These are phyloP conservation scores for Clarias macrocephalus DNA, from an alignment of 2,113 vertebrate species.

Conservation along the genomic window DNA sequence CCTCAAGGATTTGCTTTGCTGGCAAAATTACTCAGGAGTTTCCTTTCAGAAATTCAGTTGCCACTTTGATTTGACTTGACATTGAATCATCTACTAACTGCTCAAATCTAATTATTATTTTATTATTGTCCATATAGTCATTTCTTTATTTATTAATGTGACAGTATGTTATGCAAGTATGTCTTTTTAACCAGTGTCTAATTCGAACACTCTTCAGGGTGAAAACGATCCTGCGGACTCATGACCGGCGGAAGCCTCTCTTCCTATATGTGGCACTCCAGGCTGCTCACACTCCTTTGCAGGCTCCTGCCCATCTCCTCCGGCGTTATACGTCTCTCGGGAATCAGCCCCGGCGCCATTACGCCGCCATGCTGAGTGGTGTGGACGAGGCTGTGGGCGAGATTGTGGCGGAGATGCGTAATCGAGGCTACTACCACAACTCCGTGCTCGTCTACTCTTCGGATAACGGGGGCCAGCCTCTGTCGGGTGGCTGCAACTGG, in stretches of 20 bases:
- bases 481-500: constrained; percentile 90
- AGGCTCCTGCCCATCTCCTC: constrained; percentile 83
- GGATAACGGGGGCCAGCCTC: constrained; percentile 88
- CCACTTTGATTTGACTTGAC: neutral
- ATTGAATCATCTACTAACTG: neutral
- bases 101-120: neutral
- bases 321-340: constrained; percentile 79
- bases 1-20: neutral
- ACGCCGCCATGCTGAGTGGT: constrained; percentile 89
- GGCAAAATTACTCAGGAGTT: neutral
- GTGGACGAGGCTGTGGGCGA: constrained; percentile 84
- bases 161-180: neutral
- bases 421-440: constrained; percentile 81
- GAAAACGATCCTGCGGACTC: constrained; percentile 82
- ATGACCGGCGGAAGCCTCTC: constrained; percentile 78
- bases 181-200: neutral
- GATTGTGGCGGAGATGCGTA: constrained; percentile 80
- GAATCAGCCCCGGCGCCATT: constrained; percentile 81
- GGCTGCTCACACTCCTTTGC: constrained; percentile 85
- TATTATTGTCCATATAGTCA: neutral
- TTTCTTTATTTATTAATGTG: too few relatives aligned
- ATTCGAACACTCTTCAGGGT: constrained; percentile 64
- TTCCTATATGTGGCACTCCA: constrained; percentile 91
- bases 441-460: constrained; percentile 90
- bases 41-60: neutral